Percentiles rank a stretch among this genome's conserved stretches.
Conservation (phyloP, 2,113 vertebrate genomes). For the Phasianus colchicus region DNA sequence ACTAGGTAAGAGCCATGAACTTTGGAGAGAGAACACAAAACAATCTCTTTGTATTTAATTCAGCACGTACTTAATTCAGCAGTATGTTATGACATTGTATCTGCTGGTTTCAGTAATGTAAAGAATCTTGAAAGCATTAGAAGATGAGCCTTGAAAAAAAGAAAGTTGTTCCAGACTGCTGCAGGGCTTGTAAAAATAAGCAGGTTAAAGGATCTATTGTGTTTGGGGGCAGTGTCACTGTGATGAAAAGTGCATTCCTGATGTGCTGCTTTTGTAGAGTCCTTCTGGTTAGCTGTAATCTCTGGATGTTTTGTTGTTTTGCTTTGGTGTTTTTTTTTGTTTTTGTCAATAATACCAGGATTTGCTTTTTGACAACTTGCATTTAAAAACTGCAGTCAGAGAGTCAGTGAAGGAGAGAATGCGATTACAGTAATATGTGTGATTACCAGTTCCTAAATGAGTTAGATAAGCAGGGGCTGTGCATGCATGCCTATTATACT, state of each 20-base stretch:
- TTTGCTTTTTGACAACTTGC: background rate
- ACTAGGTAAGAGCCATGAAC: conserved; percentile 81
- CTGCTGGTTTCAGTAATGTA: background rate
- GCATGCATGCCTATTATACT: background rate
- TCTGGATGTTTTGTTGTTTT: background rate
- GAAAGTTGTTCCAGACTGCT: background rate
- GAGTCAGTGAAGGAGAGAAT: background rate
- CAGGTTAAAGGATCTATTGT: background rate
- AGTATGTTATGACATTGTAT: accelerated
- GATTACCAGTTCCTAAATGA: background rate
- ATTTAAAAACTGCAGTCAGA: background rate
- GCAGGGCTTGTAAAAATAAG: background rate
- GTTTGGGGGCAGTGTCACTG: background rate
- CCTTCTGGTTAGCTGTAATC: accelerated
- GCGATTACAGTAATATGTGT: conserved; percentile 14
- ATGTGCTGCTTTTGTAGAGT: background rate
- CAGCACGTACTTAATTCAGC: background rate
- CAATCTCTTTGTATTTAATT: background rate
- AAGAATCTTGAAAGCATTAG: background rate
- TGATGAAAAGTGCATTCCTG: background rate
- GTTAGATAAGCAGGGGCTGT: background rate
- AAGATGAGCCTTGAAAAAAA: background rate
- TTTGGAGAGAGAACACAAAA: background rate
- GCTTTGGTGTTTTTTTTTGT: background rate
- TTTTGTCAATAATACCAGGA: background rate